A percentile compares a stretch with the other conserved stretches of the same genome.
phyloP scores from a whole-genome alignment of 2,888 invertebrate genomes.

The Macaria liturata region DNA sequence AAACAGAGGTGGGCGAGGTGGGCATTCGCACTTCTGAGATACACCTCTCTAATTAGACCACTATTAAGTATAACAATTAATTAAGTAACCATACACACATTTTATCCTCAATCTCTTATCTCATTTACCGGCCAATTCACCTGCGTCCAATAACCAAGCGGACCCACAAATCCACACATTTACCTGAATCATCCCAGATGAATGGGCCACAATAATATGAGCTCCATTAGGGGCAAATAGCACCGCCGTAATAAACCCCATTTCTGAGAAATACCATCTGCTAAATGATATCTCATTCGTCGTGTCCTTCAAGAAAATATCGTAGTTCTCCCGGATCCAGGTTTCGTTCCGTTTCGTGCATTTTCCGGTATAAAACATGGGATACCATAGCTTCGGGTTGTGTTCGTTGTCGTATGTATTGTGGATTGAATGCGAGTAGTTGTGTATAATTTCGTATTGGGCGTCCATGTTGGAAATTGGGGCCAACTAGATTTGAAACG shows the following conservation, averaged over 20 bases:
- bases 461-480: constrained; percentile 37
- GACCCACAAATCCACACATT: constrained; percentile 11
- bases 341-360: constrained; percentile 36
- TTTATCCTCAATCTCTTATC: too few relatives aligned
- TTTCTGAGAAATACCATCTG: constrained; percentile 61
- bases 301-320: constrained; percentile 53
- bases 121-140: neutral
- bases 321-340: constrained; percentile 57
- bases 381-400: constrained; percentile 56
- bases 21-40: too few relatives aligned
- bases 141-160: constrained; percentile 14
- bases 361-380: constrained; percentile 54
- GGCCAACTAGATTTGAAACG: constrained; percentile 33
- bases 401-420: constrained; percentile 53
- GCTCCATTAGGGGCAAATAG: constrained; percentile 69
- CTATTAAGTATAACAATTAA: too few relatives aligned
- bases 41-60: too few relatives aligned
- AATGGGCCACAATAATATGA: constrained; percentile 70
- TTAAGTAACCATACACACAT: too few relatives aligned
- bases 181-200: constrained; percentile 80
- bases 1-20: too few relatives aligned
- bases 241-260: constrained; percentile 62
- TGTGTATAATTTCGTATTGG: constrained; percentile 43
- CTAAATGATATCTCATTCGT: constrained; percentile 54
- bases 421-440: constrained; percentile 45